Conservation (phyloP, 2,113 vertebrate genomes). For the Forbesichthys agassizii region DNA sequence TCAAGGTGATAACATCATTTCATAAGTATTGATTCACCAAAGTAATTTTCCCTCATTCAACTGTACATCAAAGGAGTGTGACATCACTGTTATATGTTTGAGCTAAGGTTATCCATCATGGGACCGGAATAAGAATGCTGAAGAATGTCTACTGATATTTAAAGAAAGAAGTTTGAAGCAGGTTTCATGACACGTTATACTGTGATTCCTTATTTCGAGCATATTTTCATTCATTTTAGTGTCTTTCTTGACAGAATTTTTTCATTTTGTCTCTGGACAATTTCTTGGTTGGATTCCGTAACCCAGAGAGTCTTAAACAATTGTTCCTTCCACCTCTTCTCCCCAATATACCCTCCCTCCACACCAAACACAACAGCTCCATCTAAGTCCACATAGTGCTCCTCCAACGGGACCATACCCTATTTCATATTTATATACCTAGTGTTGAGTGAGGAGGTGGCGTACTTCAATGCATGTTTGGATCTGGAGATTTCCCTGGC, state of each 20-base stretch:
- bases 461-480: slow-evolving; percentile 49
- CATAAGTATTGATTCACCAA: slow-evolving; percentile 67
- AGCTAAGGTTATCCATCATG: slow-evolving; percentile 55
- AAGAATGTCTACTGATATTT: slow-evolving; percentile 5
- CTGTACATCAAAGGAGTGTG: slow-evolving; percentile 51
- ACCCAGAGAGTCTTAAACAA: slow-evolving; percentile 33
- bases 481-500: slow-evolving; percentile 64
- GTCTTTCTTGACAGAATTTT: background rate
- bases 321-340: background rate
- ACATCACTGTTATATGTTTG: slow-evolving; percentile 48
- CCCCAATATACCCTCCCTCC: slow-evolving; percentile 5
- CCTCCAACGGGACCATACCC: slow-evolving; percentile 43
- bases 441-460: slow-evolving; percentile 48
- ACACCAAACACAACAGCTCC: slow-evolving; percentile 44
- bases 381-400: slow-evolving; percentile 39
- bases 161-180: background rate
- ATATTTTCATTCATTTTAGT: slow-evolving; percentile 3
- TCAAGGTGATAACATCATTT: slow-evolving; percentile 63
- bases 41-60: slow-evolving; percentile 56
- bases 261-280: slow-evolving; percentile 19
- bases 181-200: slow-evolving; percentile 7
- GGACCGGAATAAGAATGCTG: slow-evolving; percentile 18
- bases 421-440: slow-evolving; percentile 69
- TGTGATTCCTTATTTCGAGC: slow-evolving; percentile 26
- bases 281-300: slow-evolving; percentile 14